These are phyloP conservation scores for Manduca sexta DNA, from an alignment of 1,140 invertebrate species.

Conservation along the genomic window DNA sequence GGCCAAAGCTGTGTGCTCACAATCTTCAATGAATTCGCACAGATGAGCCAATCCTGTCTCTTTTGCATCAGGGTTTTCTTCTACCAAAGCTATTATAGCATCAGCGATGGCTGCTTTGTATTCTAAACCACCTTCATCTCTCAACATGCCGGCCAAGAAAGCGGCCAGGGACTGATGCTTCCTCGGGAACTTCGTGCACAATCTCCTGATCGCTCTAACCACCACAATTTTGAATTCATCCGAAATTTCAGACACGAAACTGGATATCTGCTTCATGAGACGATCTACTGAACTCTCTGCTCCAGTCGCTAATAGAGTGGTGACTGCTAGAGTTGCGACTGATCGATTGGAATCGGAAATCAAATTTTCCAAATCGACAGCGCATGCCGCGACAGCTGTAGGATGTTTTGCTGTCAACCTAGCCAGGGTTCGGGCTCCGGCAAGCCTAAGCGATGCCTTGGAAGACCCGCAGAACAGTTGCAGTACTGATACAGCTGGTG, in stretches of 20 bases:
- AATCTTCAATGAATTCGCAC: slow-evolving; percentile 99
- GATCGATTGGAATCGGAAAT: slow-evolving; percentile 98
- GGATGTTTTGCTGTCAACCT: slow-evolving; percentile 92
- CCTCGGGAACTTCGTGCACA: slow-evolving; percentile 97
- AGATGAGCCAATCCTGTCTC: slow-evolving; percentile 97
- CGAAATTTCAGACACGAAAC: slow-evolving; percentile 98
- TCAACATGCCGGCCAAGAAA: slow-evolving; percentile 96
- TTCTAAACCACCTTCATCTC: slow-evolving; percentile 98
- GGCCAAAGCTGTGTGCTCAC: slow-evolving; percentile 97
- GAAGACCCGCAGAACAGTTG: slow-evolving; percentile 97
- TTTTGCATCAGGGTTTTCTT: slow-evolving; percentile 93
- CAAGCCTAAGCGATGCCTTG: slow-evolving; percentile 95
- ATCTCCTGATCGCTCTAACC: slow-evolving; percentile 89
- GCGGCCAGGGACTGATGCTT: slow-evolving; percentile 97
- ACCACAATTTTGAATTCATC: slow-evolving; percentile 99
- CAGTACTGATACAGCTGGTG: slow-evolving; percentile 95
- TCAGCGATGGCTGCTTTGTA: slow-evolving; percentile 99
- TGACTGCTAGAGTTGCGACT: slow-evolving; percentile 98
- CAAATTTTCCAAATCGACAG: slow-evolving; percentile 97
- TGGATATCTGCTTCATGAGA: slow-evolving; percentile 99
- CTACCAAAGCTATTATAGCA: slow-evolving; percentile 98
- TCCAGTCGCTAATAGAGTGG: slow-evolving; percentile 97
- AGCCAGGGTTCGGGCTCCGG: slow-evolving; percentile 97
- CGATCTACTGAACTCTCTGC: slow-evolving; percentile 98
- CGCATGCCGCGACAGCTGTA: slow-evolving; percentile 96